Conservation (phyloP, 1,140 invertebrate genomes). For the Gerris buenoi region DNA sequence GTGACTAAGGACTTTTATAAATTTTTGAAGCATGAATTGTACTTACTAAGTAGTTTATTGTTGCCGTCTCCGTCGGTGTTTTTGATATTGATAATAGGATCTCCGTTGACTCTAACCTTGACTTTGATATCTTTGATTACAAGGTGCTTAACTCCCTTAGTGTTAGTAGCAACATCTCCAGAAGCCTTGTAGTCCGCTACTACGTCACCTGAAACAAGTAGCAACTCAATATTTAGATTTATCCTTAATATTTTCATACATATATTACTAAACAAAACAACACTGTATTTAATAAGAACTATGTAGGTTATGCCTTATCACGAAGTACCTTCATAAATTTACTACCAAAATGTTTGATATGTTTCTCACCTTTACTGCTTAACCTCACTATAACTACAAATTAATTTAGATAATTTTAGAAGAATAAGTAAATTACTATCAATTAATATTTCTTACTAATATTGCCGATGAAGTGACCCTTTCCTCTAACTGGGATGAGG, state of each 20-base stretch:
- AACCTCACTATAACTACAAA: too few species aligned
- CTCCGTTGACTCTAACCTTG: slow-evolving; percentile 42
- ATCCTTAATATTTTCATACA: too few species aligned
- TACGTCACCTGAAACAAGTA: slow-evolving; percentile 34
- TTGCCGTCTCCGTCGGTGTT: slow-evolving; percentile 17
- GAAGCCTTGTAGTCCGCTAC: slow-evolving; percentile 35
- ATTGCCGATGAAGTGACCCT: slow-evolving; percentile 47
- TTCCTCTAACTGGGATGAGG: slow-evolving; percentile 44
- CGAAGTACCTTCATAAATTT: background rate
- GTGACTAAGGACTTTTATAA: too few species aligned
- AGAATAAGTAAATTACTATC: too few species aligned
- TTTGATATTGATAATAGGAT: slow-evolving; percentile 25
- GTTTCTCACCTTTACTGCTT: too few species aligned
- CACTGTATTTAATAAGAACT: background rate
- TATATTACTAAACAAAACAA: background rate
- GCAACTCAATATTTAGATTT: too few species aligned
- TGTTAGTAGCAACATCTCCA: slow-evolving; percentile 38
- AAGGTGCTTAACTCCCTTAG: slow-evolving; percentile 41
- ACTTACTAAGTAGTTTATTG: slow-evolving; percentile 18
- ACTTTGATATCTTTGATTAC: slow-evolving; percentile 41
- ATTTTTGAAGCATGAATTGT: too few species aligned
- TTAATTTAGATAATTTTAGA: too few species aligned
- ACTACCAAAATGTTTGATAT: too few species aligned
- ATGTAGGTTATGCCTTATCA: too few species aligned
- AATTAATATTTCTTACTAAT: slow-evolving; percentile 55